Conservation (phyloP, 2,797 vertebrate genomes). For the Megalops cyprinoides region DNA sequence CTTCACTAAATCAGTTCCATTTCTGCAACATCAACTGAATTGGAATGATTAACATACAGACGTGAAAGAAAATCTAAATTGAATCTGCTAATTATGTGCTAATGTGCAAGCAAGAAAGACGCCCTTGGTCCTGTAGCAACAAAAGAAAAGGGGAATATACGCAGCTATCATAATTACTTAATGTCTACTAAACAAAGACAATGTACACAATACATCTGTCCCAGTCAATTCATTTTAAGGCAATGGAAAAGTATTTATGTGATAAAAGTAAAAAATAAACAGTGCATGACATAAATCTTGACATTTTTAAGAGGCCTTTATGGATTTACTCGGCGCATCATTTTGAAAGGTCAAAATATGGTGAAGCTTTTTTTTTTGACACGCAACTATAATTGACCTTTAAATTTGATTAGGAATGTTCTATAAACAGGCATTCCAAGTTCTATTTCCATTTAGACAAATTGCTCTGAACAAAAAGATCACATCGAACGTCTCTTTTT, state of each 20-base stretch:
- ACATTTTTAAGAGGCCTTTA: constrained; percentile 64
- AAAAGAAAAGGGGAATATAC: background rate
- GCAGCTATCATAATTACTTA: constrained; percentile 6
- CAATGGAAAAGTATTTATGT: background rate
- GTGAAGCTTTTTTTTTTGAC: constrained; percentile 63
- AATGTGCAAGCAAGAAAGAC: constrained; percentile 4
- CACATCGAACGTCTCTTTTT: too few species aligned
- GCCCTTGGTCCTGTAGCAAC: background rate
- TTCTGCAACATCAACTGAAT: background rate
- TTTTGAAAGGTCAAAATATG: constrained; percentile 66
- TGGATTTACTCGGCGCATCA: constrained; percentile 55
- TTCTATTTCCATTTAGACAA: background rate
- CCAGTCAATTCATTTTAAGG: background rate
- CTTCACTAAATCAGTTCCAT: background rate
- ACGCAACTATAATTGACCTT: constrained; percentile 66
- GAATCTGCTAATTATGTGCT: constrained; percentile 8
- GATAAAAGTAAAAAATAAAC: constrained; percentile 1
- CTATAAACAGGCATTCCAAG: constrained; percentile 52
- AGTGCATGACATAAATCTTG: constrained; percentile 38
- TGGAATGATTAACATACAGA: background rate
- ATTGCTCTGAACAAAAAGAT: too few species aligned
- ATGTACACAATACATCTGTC: constrained; percentile 3
- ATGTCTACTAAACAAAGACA: background rate
- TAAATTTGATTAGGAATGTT: constrained; percentile 56
- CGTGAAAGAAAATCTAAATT: background rate